Percentiles rank a stretch among this genome's conserved stretches.
phyloP scores from a whole-genome alignment of 2,888 invertebrate genomes.

The Oscheius sp. region DNA sequence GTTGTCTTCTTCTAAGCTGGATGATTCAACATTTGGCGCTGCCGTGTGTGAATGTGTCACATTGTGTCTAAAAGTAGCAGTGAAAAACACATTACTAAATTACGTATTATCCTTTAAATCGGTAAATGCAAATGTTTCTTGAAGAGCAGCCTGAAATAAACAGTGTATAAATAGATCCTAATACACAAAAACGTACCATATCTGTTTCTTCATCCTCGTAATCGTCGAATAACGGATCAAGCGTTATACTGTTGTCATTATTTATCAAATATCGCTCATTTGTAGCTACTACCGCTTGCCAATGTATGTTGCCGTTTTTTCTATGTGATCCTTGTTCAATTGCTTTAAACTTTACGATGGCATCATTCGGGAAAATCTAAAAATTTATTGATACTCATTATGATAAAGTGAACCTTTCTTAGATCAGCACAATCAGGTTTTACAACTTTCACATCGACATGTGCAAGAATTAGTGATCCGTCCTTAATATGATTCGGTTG shows the following conservation, averaged over 20 bases:
- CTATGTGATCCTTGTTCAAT: slow-evolving; percentile 23
- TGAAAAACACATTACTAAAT: too few relatives aligned
- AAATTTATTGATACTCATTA: background rate
- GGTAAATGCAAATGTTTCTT: too few relatives aligned
- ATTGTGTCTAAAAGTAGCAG: too few relatives aligned
- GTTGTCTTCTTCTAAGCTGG: too few relatives aligned
- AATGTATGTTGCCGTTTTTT: background rate
- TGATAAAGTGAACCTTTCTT: background rate
- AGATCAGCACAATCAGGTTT: slow-evolving; percentile 9
- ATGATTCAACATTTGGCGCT: too few relatives aligned
- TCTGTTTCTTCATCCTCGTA: background rate
- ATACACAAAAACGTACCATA: background rate
- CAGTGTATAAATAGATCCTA: too few relatives aligned
- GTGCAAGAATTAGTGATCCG: background rate
- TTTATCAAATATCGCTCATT: background rate
- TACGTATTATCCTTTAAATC: too few relatives aligned
- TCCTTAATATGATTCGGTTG: background rate
- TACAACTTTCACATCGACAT: background rate
- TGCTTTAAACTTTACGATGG: background rate
- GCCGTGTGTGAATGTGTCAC: too few relatives aligned
- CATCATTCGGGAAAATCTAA: background rate
- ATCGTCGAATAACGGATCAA: background rate
- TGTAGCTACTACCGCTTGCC: background rate
- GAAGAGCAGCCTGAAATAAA: too few relatives aligned
- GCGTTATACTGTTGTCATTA: background rate